Conservation (phyloP, 2,797 vertebrate genomes). For the Setipinna tenuifilis region DNA sequence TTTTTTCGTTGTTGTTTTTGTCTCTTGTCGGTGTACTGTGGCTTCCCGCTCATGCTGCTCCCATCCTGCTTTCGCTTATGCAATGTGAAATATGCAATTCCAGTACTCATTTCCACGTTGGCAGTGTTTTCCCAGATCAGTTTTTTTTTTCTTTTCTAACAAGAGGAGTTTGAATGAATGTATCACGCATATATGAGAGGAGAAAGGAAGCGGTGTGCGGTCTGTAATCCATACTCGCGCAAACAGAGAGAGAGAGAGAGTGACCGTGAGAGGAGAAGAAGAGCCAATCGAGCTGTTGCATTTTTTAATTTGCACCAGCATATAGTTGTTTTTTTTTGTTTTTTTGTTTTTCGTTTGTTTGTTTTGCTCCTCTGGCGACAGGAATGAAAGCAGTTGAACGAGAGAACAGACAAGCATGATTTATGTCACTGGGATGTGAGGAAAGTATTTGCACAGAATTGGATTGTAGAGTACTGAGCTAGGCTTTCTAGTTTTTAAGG, state of each 20-base stretch:
- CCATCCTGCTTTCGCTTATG: slow-evolving; percentile 71
- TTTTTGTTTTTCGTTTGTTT: background rate
- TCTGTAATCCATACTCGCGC: background rate
- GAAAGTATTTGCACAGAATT: slow-evolving; percentile 35
- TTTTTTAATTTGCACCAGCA: background rate
- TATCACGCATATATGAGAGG: slow-evolving; percentile 20
- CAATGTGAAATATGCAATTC: slow-evolving; percentile 69
- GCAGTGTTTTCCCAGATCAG: slow-evolving; percentile 13
- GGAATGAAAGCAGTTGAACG: background rate
- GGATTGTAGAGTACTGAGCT: slow-evolving; percentile 40
- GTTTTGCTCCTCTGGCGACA: slow-evolving; percentile 17
- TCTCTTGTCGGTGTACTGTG: slow-evolving; percentile 25
- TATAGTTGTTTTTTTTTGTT: background rate
- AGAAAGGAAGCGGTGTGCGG: background rate
- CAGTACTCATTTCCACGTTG: slow-evolving; percentile 44
- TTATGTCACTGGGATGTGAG: slow-evolving; percentile 1
- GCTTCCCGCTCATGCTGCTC: slow-evolving; percentile 43
- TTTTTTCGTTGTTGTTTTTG: background rate
- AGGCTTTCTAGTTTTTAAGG: slow-evolving; percentile 25
- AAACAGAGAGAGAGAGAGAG: background rate
- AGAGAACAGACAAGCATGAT: background rate
- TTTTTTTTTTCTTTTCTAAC: slow-evolving; percentile 18
- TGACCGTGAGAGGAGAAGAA: background rate
- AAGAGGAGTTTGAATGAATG: slow-evolving; percentile 36
- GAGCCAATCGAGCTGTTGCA: background rate